A percentile compares a stretch with the other conserved stretches of the same genome.
These are phyloP conservation scores for Morus bassanus DNA, from an alignment of 2,797 vertebrate species.

Conservation along the genomic window DNA sequence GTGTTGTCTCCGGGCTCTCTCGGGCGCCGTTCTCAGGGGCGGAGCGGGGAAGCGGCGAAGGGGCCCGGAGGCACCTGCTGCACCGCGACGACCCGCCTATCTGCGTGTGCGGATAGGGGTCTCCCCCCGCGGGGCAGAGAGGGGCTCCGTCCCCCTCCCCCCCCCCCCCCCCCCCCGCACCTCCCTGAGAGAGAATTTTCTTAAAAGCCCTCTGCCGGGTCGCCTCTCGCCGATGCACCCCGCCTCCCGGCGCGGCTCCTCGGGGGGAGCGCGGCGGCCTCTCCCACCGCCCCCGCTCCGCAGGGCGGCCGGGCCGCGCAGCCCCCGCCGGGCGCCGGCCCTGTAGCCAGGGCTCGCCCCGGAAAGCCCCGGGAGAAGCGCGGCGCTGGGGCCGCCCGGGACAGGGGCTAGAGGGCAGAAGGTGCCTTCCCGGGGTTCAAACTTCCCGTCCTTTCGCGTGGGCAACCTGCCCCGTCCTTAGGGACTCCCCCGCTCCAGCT, in stretches of 20 bases:
- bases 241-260: background rate
- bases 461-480: background rate
- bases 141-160: background rate
- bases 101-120: background rate
- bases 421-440: background rate
- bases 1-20: background rate
- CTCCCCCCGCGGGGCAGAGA: background rate
- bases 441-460: background rate
- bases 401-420: background rate
- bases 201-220: background rate
- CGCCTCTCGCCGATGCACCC: background rate
- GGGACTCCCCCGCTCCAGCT: background rate
- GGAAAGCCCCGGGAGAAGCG: background rate
- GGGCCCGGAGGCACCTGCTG: conserved; percentile 26
- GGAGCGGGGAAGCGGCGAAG: background rate
- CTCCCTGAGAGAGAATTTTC: background rate
- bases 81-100: background rate
- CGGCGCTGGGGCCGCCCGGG: background rate
- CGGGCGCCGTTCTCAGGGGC: background rate
- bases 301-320: background rate
- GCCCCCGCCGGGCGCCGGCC: background rate
- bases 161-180: too few relatives aligned
- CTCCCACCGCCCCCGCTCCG: background rate
- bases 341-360: background rate
- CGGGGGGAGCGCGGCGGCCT: background rate